phyloP scores from a whole-genome alignment of 2,113 vertebrate species.

The Vireo altiloquus region DNA sequence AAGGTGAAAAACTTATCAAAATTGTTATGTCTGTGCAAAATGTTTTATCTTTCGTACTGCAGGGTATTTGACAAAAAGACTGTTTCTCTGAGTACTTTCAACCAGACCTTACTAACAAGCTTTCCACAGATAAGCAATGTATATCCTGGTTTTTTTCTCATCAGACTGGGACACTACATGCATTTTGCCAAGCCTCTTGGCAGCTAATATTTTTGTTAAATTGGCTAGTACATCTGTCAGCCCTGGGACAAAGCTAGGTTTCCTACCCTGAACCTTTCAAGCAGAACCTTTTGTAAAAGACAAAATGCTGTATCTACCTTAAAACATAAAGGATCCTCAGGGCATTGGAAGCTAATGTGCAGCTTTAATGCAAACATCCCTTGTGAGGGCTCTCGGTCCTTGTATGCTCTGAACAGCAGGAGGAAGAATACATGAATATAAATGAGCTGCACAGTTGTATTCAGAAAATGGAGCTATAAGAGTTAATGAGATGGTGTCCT shows the following conservation, averaged over 20 bases:
- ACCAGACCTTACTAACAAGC: neutral
- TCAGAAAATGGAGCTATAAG: conserved; percentile 34
- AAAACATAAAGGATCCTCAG: conserved; percentile 58
- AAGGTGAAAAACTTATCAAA: neutral
- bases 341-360: conserved; percentile 54
- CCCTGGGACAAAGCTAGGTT: conserved; percentile 41
- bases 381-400: conserved; percentile 24
- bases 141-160: neutral
- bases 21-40: neutral
- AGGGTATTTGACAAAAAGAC: neutral
- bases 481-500: conserved; percentile 60
- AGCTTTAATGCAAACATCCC: conserved; percentile 66
- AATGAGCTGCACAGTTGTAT: conserved; percentile 31
- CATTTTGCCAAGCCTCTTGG: conserved; percentile 35
- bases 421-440: conserved; percentile 64
- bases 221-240: conserved; percentile 60
- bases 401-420: conserved; percentile 59
- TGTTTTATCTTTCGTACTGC: neutral
- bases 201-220: conserved; percentile 60
- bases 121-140: conserved; percentile 2
- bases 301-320: conserved; percentile 45
- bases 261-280: conserved; percentile 57
- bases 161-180: neutral
- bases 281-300: conserved; percentile 57
- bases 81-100: conserved; percentile 1